phyloP scores from a whole-genome alignment of 1,140 invertebrate genomes.

The Diuraphis noxia region DNA sequence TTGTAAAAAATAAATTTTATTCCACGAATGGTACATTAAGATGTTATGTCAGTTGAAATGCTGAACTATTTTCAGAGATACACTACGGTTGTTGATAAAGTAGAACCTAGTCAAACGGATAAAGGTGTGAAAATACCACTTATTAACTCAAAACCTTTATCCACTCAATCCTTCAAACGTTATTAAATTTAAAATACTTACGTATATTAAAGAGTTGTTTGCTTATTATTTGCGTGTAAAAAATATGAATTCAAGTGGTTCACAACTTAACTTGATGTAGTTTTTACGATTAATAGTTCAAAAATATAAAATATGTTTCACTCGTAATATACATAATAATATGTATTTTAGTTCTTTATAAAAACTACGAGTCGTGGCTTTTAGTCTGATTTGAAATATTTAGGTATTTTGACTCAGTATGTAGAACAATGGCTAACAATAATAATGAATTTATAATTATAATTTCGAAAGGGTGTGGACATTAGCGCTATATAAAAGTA shows the following conservation, averaged over 20 bases:
- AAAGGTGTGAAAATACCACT: not conserved
- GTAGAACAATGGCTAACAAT: too few relatives aligned
- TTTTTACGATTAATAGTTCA: too few relatives aligned
- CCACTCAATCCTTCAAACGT: not conserved
- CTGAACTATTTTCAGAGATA: not conserved
- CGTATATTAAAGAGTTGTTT: not conserved
- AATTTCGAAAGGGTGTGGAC: too few relatives aligned
- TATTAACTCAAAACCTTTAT: not conserved
- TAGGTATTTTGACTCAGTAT: too few relatives aligned
- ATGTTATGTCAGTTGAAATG: not conserved
- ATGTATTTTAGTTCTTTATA: too few relatives aligned
- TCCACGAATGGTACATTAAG: not conserved
- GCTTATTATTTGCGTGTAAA: not conserved
- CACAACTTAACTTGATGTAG: too few relatives aligned
- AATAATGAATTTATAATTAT: too few relatives aligned
- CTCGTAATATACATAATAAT: too few relatives aligned
- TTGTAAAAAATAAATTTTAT: not conserved
- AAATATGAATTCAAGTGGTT: not conserved
- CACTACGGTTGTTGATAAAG: not conserved
- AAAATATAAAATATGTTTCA: too few relatives aligned
- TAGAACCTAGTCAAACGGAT: not conserved
- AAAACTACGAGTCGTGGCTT: too few relatives aligned
- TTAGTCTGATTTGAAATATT: too few relatives aligned
- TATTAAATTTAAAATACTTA: not conserved
- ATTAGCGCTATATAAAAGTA: too few relatives aligned